A percentile compares a stretch with the other conserved stretches of the same genome.
These are phyloP conservation scores for Eulemur albifrons DNA, from an alignment of 2,797 vertebrate species.

Conservation along the genomic window DNA sequence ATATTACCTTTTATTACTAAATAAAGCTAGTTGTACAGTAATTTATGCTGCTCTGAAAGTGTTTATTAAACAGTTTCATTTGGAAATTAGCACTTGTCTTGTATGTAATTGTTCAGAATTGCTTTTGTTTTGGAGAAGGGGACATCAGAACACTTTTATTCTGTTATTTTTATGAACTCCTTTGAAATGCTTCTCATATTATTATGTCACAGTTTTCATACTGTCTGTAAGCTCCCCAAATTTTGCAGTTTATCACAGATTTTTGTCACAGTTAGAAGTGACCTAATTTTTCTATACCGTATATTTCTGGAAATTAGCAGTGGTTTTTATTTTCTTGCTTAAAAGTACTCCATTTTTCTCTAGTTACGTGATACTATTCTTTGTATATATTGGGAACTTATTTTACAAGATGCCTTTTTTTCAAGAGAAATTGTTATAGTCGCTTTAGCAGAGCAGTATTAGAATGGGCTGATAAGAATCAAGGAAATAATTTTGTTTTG, in stretches of 20 bases:
- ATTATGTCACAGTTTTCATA: background rate
- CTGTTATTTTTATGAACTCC: background rate
- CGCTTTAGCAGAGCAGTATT: background rate
- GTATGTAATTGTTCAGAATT: background rate
- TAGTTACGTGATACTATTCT: background rate
- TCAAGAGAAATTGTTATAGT: background rate
- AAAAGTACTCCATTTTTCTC: background rate
- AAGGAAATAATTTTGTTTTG: conserved; percentile 17
- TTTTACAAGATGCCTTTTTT: background rate
- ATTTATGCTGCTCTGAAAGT: background rate
- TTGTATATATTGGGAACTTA: background rate
- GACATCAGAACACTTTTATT: background rate
- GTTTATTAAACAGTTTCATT: background rate
- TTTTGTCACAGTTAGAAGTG: conserved; percentile 28
- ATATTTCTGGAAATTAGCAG: background rate
- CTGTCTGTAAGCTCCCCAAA: background rate
- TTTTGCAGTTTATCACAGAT: background rate
- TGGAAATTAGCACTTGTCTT: background rate
- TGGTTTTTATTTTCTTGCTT: conserved; percentile 14
- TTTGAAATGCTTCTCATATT: background rate
- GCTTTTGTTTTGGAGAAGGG: background rate
- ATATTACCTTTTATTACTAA: background rate
- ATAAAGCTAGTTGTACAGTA: background rate
- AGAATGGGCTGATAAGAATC: background rate
- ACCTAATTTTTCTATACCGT: background rate